These are phyloP conservation scores for Drosophila kanekoi DNA, from an alignment of 2,888 invertebrate genomes.

Conservation along the genomic window DNA sequence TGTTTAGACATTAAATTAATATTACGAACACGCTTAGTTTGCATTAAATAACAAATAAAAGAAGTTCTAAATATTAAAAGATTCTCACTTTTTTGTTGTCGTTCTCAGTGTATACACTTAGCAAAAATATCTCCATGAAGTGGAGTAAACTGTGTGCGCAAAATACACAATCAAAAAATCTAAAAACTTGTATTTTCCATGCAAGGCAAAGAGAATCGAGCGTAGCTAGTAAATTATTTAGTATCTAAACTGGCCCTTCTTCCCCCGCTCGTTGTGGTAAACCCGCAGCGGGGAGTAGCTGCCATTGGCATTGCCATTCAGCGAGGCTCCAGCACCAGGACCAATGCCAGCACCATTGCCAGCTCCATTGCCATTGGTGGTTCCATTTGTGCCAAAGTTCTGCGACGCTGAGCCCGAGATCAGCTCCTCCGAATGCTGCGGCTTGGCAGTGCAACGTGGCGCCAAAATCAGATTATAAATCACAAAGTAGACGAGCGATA, in stretches of 20 bases:
- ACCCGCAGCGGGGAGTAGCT: constrained; percentile 92
- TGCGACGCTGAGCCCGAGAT: constrained; percentile 85
- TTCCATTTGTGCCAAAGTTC: constrained; percentile 82
- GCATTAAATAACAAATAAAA: constrained; percentile 79
- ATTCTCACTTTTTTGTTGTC: constrained; percentile 17
- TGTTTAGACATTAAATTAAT: constrained; percentile 63
- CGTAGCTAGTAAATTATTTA: constrained; percentile 83
- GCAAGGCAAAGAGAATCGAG: constrained; percentile 12
- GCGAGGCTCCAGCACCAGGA: constrained; percentile 72
- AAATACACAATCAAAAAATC: constrained; percentile 30
- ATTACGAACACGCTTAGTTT: constrained; percentile 75
- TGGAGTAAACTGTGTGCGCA: constrained; percentile 23
- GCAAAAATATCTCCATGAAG: constrained; percentile 63
- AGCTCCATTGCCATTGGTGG: constrained; percentile 35
- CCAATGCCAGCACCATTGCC: constrained; percentile 85
- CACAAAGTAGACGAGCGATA: constrained; percentile 89
- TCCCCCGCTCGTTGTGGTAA: constrained; percentile 92
- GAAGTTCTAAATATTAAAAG: constrained; percentile 52
- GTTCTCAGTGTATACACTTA: constrained; percentile 69
- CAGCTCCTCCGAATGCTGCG: constrained; percentile 86
- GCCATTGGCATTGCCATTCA: constrained; percentile 86
- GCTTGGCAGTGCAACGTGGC: constrained; percentile 89
- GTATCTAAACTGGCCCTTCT: constrained; percentile 93
- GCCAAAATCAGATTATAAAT: constrained; percentile 91
- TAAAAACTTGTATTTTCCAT: constrained; percentile 9